Conservation (phyloP, 2,113 vertebrate genomes). For the Aythya baeri region DNA sequence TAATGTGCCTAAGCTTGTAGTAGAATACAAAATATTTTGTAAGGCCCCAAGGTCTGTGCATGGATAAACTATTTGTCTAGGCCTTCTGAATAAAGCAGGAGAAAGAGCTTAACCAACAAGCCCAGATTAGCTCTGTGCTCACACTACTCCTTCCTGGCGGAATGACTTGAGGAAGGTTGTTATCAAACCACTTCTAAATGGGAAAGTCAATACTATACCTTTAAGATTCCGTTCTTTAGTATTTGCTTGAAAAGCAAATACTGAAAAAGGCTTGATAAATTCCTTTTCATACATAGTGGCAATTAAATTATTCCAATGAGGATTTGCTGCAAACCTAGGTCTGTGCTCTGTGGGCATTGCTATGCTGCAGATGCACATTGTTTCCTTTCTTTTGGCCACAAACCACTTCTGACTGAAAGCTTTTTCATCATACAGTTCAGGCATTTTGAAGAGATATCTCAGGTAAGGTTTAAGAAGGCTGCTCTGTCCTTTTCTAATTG, state of each 20-base stretch:
- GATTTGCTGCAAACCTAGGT: neutral
- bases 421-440: neutral
- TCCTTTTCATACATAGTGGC: neutral
- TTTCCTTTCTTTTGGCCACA: neutral
- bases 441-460: neutral
- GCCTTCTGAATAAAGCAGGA: constrained; percentile 54
- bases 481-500: neutral
- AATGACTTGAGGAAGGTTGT: neutral
- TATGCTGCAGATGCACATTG: neutral
- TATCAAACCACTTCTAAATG: neutral
- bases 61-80: constrained; percentile 27
- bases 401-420: neutral
- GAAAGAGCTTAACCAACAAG: constrained; percentile 65
- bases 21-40: constrained; percentile 68
- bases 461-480: neutral
- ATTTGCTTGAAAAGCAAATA: neutral
- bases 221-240: neutral
- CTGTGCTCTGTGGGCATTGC: neutral
- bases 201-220: neutral
- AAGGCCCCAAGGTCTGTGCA: constrained; percentile 33
- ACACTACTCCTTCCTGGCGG: neutral
- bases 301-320: neutral
- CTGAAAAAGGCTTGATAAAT: neutral
- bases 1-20: constrained; percentile 73
- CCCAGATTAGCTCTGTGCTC: constrained; percentile 25